These are phyloP conservation scores for Plagiodera versicolora DNA, from an alignment of 2,888 invertebrate genomes.

Conservation along the genomic window DNA sequence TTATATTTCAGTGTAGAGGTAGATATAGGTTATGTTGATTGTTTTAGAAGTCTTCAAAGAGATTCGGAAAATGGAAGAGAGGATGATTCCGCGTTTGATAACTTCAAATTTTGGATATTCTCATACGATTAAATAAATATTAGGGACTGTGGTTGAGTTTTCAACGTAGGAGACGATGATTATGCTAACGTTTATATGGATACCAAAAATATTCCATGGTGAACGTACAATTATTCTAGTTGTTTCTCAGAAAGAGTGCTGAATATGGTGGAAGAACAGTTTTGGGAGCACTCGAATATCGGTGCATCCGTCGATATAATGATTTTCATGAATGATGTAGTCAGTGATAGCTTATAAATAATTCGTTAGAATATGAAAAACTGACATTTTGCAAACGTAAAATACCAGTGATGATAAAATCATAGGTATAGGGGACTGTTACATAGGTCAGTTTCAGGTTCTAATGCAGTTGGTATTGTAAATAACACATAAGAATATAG, in stretches of 20 bases:
- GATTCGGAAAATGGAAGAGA: too few species aligned
- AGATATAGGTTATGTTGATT: neutral
- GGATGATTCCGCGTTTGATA: too few species aligned
- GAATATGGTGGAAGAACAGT: too few species aligned
- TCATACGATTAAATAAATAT: too few species aligned
- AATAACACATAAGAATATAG: slow-evolving; percentile 48
- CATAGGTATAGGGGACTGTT: slow-evolving; percentile 26
- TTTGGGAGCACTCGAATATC: neutral
- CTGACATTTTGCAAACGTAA: neutral
- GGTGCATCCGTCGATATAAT: neutral
- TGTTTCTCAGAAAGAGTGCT: too few species aligned
- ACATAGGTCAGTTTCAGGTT: slow-evolving; percentile 38
- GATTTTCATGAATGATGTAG: neutral
- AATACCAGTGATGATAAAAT: slow-evolving; percentile 25
- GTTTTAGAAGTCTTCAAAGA: neutral
- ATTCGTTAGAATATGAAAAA: too few species aligned
- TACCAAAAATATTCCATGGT: too few species aligned
- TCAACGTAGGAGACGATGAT: too few species aligned
- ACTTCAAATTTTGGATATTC: too few species aligned
- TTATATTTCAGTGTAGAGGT: neutral
- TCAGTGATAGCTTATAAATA: neutral
- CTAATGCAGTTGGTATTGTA: slow-evolving; percentile 39
- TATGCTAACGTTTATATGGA: too few species aligned
- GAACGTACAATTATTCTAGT: too few species aligned
- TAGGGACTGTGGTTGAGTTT: too few species aligned